phyloP scores from a whole-genome alignment of 2,888 invertebrate species.

The Lathronympha strigana region DNA sequence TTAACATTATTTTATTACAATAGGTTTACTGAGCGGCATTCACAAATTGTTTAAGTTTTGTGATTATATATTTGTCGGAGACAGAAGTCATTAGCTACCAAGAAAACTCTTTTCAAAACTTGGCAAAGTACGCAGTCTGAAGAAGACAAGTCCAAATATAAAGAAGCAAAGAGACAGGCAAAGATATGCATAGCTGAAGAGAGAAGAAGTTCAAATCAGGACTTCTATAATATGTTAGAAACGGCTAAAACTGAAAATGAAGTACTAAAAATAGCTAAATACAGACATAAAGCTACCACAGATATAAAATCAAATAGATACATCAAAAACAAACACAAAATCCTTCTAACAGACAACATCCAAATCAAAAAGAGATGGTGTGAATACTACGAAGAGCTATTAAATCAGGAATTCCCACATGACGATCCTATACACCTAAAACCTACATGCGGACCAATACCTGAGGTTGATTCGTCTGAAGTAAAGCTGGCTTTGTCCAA shows the following conservation, averaged over 20 bases:
- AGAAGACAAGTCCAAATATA: neutral
- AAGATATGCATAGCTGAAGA: neutral
- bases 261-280: neutral
- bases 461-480: neutral
- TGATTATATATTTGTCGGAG: no score
- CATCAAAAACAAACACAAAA: neutral
- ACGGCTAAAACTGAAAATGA: neutral
- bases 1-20: no score
- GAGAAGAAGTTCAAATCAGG: neutral
- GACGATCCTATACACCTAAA: neutral
- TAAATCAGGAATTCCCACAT: neutral
- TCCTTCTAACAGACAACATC: neutral
- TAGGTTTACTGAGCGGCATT: no score
- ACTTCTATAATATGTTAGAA: neutral
- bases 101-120: neutral
- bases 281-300: neutral
- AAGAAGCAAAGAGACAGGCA: neutral
- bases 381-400: neutral
- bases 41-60: no score
- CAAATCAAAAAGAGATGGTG: neutral
- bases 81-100: no score
- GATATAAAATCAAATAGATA: neutral
- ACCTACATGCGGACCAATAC: neutral
- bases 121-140: constrained; percentile 3
- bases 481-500: neutral